Conservation (phyloP, 1,140 invertebrate species). For the Lepidurus packardi region DNA sequence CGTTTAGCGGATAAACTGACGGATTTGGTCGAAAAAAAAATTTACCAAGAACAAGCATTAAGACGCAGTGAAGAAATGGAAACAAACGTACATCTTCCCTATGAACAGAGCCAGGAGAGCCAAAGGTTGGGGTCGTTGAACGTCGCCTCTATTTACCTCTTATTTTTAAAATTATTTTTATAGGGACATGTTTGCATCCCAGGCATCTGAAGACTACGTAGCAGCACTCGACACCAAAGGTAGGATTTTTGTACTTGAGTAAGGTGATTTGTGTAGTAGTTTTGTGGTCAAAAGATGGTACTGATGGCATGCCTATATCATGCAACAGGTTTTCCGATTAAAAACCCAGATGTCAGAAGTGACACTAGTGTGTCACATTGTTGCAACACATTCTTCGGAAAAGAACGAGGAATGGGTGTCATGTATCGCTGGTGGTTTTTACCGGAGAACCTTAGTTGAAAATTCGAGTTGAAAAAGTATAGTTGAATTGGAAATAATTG, state of each 20-base stretch:
- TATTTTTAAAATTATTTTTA: not conserved
- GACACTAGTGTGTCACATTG: no score
- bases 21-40: conserved; percentile 40
- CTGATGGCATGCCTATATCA: no score
- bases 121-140: not conserved
- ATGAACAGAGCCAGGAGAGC: not conserved
- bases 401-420: no score
- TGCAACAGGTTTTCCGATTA: no score
- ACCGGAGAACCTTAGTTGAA: no score
- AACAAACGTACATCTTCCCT: conserved; percentile 41
- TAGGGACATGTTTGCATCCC: conserved; percentile 30
- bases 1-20: conserved; percentile 62
- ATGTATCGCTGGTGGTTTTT: no score
- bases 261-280: no score
- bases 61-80: conserved; percentile 38
- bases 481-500: no score
- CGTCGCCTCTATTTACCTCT: conserved; percentile 41
- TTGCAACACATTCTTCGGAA: no score
- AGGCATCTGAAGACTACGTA: not conserved
- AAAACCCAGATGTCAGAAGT: no score
- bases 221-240: not conserved
- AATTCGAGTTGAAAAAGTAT: no score
- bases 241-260: not conserved
- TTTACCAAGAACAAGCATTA: conserved; percentile 39
- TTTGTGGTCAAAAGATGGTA: no score